Conservation (phyloP, 2,888 invertebrate species). For the Tiliacea aurago region DNA sequence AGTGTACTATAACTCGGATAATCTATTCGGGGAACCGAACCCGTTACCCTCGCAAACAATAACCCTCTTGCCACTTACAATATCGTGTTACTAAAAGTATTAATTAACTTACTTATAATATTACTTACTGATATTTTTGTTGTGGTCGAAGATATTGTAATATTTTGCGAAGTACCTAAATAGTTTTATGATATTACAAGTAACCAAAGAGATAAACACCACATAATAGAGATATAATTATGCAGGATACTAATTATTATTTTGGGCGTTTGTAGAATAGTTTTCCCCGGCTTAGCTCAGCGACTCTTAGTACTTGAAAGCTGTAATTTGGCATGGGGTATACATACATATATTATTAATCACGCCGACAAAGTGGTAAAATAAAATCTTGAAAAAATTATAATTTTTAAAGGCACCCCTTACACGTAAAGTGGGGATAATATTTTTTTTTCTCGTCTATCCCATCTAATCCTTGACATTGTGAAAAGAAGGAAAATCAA, state of each 20-base stretch:
- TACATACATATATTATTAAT: no score
- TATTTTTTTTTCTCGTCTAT: no score
- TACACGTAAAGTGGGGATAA: no score
- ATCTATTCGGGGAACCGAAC: slow-evolving; percentile 69
- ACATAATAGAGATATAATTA: neutral
- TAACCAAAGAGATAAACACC: neutral
- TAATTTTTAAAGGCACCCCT: no score
- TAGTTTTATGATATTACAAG: neutral
- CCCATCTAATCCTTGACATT: neutral
- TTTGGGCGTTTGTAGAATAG: neutral
- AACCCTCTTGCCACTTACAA: slow-evolving; percentile 69
- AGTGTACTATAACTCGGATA: slow-evolving; percentile 62
- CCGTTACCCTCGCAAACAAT: slow-evolving; percentile 73
- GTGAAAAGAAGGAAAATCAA: no score
- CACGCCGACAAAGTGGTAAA: no score
- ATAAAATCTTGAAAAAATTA: no score
- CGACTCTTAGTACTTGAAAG: no score
- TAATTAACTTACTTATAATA: slow-evolving; percentile 69
- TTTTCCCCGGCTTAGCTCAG: no score
- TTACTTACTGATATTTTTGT: slow-evolving; percentile 36
- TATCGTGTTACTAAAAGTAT: slow-evolving; percentile 78
- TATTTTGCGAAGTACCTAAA: slow-evolving; percentile 2
- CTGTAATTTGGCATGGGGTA: no score
- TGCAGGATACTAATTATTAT: neutral
- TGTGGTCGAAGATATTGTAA: neutral